Evolutionary conservation across 2,888 invertebrate species (phyloP).

Genomic region (Philonicus albiceps): DNA sequence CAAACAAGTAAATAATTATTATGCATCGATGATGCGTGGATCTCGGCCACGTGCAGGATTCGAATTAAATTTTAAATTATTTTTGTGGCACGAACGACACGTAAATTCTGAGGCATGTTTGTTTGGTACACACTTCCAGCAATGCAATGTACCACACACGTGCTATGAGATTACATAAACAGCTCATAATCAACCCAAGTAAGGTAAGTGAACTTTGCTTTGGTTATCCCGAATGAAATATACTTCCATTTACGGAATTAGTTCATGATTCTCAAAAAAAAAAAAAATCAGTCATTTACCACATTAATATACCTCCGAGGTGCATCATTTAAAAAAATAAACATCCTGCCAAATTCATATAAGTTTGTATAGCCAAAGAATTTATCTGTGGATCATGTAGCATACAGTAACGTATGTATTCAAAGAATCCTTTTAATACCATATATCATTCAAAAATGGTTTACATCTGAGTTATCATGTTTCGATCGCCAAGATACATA

Average conservation of each 20-base stretch:
- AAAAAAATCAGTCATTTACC: background rate
- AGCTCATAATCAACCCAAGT: background rate
- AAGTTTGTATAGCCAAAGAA: too few relatives aligned
- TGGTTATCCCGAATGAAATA: background rate
- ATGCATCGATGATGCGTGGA: constrained; percentile 6
- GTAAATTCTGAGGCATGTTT: constrained; percentile 26
- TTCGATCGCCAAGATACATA: too few relatives aligned
- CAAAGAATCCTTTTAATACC: too few relatives aligned
- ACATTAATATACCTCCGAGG: background rate
- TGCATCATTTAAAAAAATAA: too few relatives aligned
- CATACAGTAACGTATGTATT: too few relatives aligned
- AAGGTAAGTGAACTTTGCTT: background rate
- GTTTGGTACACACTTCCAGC: background rate
- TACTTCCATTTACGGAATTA: background rate
- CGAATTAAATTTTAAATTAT: constrained; percentile 40
- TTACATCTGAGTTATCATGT: too few relatives aligned
- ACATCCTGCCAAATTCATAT: too few relatives aligned
- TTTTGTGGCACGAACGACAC: constrained; percentile 34
- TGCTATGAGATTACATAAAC: background rate
- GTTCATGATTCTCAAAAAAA: background rate
- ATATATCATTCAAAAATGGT: too few relatives aligned
- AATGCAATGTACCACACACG: background rate
- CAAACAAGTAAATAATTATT: constrained; percentile 32
- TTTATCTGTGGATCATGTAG: too few relatives aligned
- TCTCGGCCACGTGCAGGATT: background rate